These are phyloP conservation scores for Piprites chloris DNA, from an alignment of 2,113 vertebrate species.

Conservation along the genomic window DNA sequence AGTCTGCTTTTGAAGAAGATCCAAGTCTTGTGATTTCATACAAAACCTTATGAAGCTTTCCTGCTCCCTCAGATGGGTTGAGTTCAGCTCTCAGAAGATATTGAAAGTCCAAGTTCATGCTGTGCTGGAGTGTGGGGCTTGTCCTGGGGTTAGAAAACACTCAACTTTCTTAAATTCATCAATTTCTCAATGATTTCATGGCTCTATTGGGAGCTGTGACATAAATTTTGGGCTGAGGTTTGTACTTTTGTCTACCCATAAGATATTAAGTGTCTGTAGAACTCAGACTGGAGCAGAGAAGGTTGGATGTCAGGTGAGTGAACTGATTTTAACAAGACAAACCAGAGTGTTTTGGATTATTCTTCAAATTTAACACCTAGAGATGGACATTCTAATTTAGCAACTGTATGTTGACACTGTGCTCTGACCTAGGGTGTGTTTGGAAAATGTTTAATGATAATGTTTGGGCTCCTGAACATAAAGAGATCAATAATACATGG, in stretches of 20 bases:
- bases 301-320: not conserved
- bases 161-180: not conserved
- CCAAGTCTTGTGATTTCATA: constrained; percentile 23
- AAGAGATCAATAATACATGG: not conserved
- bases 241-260: not conserved
- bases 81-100: not conserved
- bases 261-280: not conserved
- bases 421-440: not conserved
- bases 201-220: not conserved
- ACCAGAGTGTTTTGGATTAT: not conserved
- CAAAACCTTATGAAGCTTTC: not conserved
- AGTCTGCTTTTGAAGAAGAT: constrained; percentile 47
- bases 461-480: not conserved
- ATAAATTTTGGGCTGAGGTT: not conserved
- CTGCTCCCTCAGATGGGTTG: not conserved
- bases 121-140: not conserved
- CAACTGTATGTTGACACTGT: not conserved
- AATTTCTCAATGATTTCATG: not conserved
- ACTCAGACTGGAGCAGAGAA: not conserved
- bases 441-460: not conserved
- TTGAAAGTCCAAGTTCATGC: not conserved
- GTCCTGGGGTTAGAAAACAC: not conserved
- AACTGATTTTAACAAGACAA: not conserved
- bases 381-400: not conserved
- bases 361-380: not conserved